Evolutionary conservation across 35 echinoderm and acorn worm species (phyloP), one percentile per base, ranked within the genome.

Genomic region (Ophiothrix spiculata): DNA sequence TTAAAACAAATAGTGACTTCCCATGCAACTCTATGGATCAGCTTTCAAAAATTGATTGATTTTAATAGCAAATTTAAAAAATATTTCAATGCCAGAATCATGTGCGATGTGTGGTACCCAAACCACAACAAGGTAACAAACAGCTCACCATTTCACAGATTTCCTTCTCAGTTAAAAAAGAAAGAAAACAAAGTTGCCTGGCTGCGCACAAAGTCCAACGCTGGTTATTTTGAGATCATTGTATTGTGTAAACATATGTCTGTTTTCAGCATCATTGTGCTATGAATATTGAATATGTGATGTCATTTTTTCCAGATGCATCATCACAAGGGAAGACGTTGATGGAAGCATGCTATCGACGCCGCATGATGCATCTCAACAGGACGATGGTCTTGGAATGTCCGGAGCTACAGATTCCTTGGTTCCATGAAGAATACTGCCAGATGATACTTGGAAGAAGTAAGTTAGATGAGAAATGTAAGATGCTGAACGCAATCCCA

Each of bases 391-490:
- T 84, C 0, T 42, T 98, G 64, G 95, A 98, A 79, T 91, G 91
- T 38, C 91, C 88, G 0, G 91, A 98, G 37, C 75, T 91, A 29
- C 88, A 93, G 38, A 83, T 97, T 3, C 95, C 95, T 13, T 97
- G 95, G 95, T 98, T 98, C 35, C 91, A 98, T 73, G 91, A 98
- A 84, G 88, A 98, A 28, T 91, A 88, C 39, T 93, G 91, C 39
- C 73, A 87, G 40, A 86, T 90, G 17, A 86, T 93, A 0, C 87
- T 97, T 45, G 90, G 93, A 76, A 90, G 76, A 49, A 82, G 94
- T 97, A 87, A 97, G 94, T 93, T 31, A 1, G 42, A 6, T 19
- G 19, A 49, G 6, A 49, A 49, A 49, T 49, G 42, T 10, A 49
- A 49, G 42, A 10, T 49, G 19, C 42, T n/a, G n/a, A n/a, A n/a